Base-by-base conservation (phyloP, 2,113 vertebrate species). In the Halcyon senegalensis region DNA sequence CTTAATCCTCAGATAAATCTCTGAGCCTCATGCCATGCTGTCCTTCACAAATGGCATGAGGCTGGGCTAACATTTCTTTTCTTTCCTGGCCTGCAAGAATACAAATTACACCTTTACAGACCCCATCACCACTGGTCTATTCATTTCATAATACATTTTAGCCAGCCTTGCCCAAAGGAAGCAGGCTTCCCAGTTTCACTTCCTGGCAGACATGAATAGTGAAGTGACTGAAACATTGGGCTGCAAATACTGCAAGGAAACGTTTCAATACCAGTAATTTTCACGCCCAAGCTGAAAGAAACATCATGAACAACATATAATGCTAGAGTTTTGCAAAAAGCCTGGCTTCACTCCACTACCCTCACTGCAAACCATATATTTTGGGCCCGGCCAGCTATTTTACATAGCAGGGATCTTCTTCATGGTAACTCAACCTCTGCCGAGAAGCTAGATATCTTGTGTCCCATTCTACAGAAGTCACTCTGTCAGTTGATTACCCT, bases 1-100 rank as follows among this genome's bases (percentile, higher is more conserved):
- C 59, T 64, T 87, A 92, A 95, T 94, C 62, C 84, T 48, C 77
- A 69, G 58, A 58, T 46, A 89, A 95, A 89, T 50, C 95, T 91
- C 80, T 73, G 80, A 82, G 84, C 84, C 89, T 82, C 39, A 2
- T 7, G 44, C 39, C 86, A 75, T 39, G 35, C 91, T 67, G 68
- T 46, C 86, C 63, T 25, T 43, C 81, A 74, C 0, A 0, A 86
- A 56, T 13, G 18, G 41, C 67, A 83, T 0, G 0, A 90, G 43
- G 56, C 56, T 78, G 64, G 33, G 30, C 64, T 63, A 44, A 51
- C 8, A 3, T 51, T 72, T 50, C 30, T 53, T 48, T 59, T 46
- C 60, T 48, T 50, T 79, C 48, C 44, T 68, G 30, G 51, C 31
- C 43, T 30, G 21, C 23, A 90, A 4, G 28, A 56, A 43, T 8